phyloP scores from a whole-genome alignment of 64 coral and sea anemone genomes.

The Cladopsammia gracilis region DNA sequence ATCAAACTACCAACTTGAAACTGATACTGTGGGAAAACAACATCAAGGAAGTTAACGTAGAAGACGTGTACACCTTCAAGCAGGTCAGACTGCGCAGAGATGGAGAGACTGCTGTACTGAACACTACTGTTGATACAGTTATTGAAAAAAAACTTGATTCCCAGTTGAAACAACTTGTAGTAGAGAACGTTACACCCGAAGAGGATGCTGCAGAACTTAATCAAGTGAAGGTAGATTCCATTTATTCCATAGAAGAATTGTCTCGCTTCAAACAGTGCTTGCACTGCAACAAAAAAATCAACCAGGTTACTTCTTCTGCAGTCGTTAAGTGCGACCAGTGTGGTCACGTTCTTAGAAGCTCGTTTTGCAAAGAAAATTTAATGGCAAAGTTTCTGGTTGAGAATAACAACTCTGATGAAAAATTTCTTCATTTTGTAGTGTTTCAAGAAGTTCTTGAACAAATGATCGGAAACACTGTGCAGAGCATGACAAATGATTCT shows the following conservation, averaged over 20 bases:
- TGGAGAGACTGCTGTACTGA: not conserved
- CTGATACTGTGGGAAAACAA: constrained; percentile 54
- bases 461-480: not conserved
- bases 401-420: too few species aligned
- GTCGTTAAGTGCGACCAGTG: constrained; percentile 25
- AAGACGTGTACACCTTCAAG: not conserved
- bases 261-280: constrained; percentile 48
- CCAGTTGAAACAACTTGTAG: too few species aligned
- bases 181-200: too few species aligned
- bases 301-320: too few species aligned
- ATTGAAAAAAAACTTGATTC: too few species aligned
- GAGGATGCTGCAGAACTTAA: not conserved
- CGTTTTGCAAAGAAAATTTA: constrained; percentile 26
- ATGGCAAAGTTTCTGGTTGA: constrained; percentile 11
- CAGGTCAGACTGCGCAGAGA: constrained; percentile 5
- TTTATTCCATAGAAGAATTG: constrained; percentile 21
- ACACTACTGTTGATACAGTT: too few species aligned
- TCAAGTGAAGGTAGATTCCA: not conserved
- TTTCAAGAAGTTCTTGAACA: too few species aligned
- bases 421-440: too few species aligned
- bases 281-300: constrained; percentile 21
- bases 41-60: constrained; percentile 7
- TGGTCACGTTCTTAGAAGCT: constrained; percentile 29
- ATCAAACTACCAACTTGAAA: constrained; percentile 10
- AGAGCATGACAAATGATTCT: not conserved